A percentile compares a stretch with the other conserved stretches of the same genome.
Conservation (phyloP, 2,888 invertebrate species). For the Isoperla grammatica region DNA sequence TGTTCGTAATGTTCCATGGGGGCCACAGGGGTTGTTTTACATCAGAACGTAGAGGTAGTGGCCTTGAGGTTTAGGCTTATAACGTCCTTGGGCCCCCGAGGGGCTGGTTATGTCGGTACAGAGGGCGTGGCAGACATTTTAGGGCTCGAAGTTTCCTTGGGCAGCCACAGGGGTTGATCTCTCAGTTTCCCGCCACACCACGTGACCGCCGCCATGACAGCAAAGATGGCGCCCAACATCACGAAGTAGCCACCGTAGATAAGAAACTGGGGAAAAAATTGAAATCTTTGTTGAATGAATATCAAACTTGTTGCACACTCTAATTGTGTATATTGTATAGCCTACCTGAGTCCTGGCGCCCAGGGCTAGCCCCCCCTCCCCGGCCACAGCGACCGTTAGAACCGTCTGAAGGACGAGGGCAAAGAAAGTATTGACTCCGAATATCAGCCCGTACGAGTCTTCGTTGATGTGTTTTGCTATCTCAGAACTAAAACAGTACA, state of each 20-base stretch:
- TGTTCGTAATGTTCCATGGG: no score
- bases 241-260: slow-evolving; percentile 64
- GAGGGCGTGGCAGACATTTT: no score
- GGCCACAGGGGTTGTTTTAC: no score
- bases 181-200: slow-evolving; percentile 27
- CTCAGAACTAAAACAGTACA: slow-evolving; percentile 59
- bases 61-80: no score
- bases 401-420: slow-evolving; percentile 73
- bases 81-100: no score
- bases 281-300: no score
- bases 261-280: slow-evolving; percentile 59
- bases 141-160: no score
- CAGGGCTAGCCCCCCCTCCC: slow-evolving; percentile 37
- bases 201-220: slow-evolving; percentile 43
- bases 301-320: no score
- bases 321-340: no score
- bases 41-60: no score
- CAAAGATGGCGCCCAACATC: slow-evolving; percentile 54
- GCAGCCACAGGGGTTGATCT: no score
- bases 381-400: slow-evolving; percentile 61
- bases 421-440: slow-evolving; percentile 82
- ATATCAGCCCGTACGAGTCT: slow-evolving; percentile 84
- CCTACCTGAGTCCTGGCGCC: slow-evolving; percentile 42
- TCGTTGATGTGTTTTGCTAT: slow-evolving; percentile 75
- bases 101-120: no score